phyloP scores from a whole-genome alignment of 1,140 invertebrate species.

The Calycopis cecrops region DNA sequence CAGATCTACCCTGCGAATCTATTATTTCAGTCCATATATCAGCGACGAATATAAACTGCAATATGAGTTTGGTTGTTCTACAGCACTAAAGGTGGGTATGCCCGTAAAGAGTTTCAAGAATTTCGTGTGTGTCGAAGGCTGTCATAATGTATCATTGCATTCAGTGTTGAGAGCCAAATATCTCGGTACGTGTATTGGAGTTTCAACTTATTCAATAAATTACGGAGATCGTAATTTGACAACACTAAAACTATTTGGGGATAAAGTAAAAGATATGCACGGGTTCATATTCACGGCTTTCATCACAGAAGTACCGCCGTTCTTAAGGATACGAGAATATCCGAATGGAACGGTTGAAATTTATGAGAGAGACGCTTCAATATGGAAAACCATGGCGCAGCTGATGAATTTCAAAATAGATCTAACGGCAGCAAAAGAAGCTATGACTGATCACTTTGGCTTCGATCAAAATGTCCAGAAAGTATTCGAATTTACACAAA shows the following conservation, averaged over 20 bases:
- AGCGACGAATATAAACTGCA: slow-evolving; percentile 39
- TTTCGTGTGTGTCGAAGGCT: slow-evolving; percentile 46
- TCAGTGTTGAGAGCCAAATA: slow-evolving; percentile 43
- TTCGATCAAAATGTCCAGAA: slow-evolving; percentile 49
- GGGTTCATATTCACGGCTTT: slow-evolving; percentile 44
- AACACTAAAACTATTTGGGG: slow-evolving; percentile 42
- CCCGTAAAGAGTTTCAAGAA: slow-evolving; percentile 37
- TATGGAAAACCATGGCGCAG: slow-evolving; percentile 53
- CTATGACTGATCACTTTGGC: slow-evolving; percentile 43
- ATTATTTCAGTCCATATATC: slow-evolving; percentile 45
- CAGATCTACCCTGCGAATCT: slow-evolving; percentile 30
- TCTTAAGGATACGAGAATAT: slow-evolving; percentile 40
- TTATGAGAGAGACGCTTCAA: slow-evolving; percentile 44
- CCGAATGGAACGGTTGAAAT: slow-evolving; percentile 38
- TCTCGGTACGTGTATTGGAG: slow-evolving; percentile 59
- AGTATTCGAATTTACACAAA: slow-evolving; percentile 44
- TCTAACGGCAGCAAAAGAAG: slow-evolving; percentile 32
- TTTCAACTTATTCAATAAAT: slow-evolving; percentile 32
- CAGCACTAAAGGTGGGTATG: slow-evolving; percentile 41
- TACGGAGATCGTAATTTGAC: slow-evolving; percentile 26
- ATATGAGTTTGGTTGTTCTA: slow-evolving; percentile 49
- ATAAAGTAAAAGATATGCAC: slow-evolving; percentile 51
- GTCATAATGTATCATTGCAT: slow-evolving; percentile 45
- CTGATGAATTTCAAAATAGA: slow-evolving; percentile 59
- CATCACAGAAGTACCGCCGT: slow-evolving; percentile 47